Evolutionary conservation across 1,140 invertebrate genomes (phyloP), one percentile per base, ranked within the genome.

Genomic region (Sesamia nonagrioides): DNA sequence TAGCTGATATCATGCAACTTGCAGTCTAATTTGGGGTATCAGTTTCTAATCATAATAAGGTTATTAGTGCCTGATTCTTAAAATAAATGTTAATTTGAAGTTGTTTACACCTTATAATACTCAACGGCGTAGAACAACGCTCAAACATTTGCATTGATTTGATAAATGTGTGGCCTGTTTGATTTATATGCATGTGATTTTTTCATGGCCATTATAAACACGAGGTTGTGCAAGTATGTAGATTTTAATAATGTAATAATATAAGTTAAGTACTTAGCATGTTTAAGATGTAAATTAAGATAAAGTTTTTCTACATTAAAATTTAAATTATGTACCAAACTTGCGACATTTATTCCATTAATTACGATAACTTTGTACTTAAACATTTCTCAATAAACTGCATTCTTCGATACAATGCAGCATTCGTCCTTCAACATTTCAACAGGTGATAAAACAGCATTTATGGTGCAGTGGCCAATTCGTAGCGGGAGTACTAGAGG

Each of bases 401-500:
- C 21, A 58, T 58, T 33, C 21, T 4, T 58, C 18, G 21, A 13
- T 50, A 58, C 2, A 33, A 58, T 27, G 13, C 54, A 9, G 18
- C 18, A 2, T 21, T 9, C 54, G 54, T 58, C 54, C 54, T 58
- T 58, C 54, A 50, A 45, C 42, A 13, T 15, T 33, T 33, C 4
- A 66, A 42, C 61, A 18, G 17, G 17, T 63, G n/a, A 17, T 74
- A 21, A 33, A 50, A 50, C 40, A 18, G 17, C n/a, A 18, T 52
- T 18, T 52, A 35, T 13, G 17, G 35, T 6, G 21, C 21, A 82
- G 35, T 18, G 78, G 61, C 78, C 85, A 83, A 71, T 80, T 21
- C 79, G 45, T 35, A 35, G 7, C 82, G 74, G 75, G 54, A 54
- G 78, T 78, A 84, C 82, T 88, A 85, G 52, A 84, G 79, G 50